Conservation (phyloP, 2,797 vertebrate genomes). For the Meriones psammophilus region DNA sequence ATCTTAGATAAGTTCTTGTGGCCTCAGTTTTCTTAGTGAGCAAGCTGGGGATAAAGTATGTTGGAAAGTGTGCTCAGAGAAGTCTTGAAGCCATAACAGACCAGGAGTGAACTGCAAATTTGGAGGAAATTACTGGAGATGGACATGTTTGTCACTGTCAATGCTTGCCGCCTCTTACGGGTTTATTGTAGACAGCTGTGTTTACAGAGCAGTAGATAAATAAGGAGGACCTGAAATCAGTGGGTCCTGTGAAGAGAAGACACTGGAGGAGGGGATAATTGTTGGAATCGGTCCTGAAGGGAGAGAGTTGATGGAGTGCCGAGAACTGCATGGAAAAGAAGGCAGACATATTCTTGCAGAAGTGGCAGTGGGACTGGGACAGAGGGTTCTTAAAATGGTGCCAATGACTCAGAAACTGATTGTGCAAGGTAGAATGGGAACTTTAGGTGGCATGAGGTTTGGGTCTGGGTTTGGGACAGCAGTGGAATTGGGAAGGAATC, state of each 20-base stretch:
- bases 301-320: not conserved
- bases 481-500: not conserved
- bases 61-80: not conserved
- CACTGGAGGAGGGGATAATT: too few relatives aligned
- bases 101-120: not conserved
- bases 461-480: not conserved
- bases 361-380: not conserved
- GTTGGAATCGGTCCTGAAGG: not conserved
- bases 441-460: not conserved
- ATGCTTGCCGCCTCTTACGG: not conserved
- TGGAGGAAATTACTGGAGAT: not conserved
- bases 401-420: not conserved
- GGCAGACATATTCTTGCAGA: too few relatives aligned
- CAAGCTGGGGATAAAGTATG: not conserved
- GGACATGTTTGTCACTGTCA: not conserved
- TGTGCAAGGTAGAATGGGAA: not conserved
- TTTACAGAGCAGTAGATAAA: not conserved
- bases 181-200: not conserved
- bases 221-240: not conserved
- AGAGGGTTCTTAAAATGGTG: too few relatives aligned
- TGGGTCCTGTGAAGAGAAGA: not conserved
- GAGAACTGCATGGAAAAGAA: not conserved
- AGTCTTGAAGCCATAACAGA: not conserved
- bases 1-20: not conserved
- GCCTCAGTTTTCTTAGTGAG: not conserved